Evolutionary conservation across 1,140 invertebrate genomes (phyloP), one percentile per base, ranked within the genome.

Genomic region (Diorhabda carinulata): DNA sequence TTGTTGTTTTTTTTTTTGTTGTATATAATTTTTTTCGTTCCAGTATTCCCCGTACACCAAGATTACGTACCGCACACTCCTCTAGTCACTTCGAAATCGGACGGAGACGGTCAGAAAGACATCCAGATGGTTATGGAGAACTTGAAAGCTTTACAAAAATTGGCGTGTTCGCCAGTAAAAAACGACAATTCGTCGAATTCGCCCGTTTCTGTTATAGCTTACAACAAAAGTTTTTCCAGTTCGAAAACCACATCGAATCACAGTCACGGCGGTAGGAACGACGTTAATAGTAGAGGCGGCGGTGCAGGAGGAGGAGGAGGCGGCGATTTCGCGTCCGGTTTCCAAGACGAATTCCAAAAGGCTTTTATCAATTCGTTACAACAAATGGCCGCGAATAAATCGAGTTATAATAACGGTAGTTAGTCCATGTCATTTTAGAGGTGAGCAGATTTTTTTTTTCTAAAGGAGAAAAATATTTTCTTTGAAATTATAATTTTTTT

Each of bases 301-400:
- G 25, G 25, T 25, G 25, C 25, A 25, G 25, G 25, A 25, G 25
- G 25, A 25, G 25, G 25, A 25, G 25, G 25, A 25, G 66, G 56
- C 52, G 58, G 70, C 25, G 68, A 68, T 42, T 68, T 68, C 63
- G 52, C 66, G n/a, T 66, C 67, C 3, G 68, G 74, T 10, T 81
- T 78, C 67, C 78, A 81, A 63, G 80, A 80, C 60, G 78, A 77
- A 43, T 81, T 77, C 69, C 79, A 81, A 70, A 80, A 77, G 70
- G 78, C 80, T 47, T 79, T 81, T 56, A 72, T 77, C 25, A 75
- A 69, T 68, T 75, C 74, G 45, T 69, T 77, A 25, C 72, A 72
- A 64, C 71, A 74, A 25, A 63, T 74, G 45, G 65, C 68, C 40
- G 57, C 71, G 25, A 70, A 71, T 72, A 56, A 69, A 59, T 58